Evolutionary conservation across 2,888 invertebrate genomes (phyloP).

Genomic region (Caenorhabditis uteleia): DNA sequence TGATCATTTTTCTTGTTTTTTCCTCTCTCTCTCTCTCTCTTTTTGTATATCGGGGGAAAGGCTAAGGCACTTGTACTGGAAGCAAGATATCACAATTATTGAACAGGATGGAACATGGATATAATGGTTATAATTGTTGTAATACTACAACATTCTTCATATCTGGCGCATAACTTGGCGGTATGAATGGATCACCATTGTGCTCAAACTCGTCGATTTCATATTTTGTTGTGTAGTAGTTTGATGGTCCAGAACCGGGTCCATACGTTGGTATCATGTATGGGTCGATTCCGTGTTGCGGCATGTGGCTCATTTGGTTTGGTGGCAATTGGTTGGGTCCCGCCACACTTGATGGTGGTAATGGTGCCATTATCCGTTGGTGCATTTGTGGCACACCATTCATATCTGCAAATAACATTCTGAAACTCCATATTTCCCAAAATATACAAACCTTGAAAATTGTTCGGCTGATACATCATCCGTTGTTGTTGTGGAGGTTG

Average conservation of each 20-base stretch:
- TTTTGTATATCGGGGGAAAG: not conserved
- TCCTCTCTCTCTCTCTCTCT: not conserved
- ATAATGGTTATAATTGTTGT: conserved; percentile 59
- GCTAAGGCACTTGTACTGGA: conserved; percentile 37
- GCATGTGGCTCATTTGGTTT: conserved; percentile 19
- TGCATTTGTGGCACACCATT: no score
- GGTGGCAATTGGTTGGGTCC: conserved; percentile 13
- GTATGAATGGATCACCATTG: conserved; percentile 65
- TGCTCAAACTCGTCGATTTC: conserved; percentile 37
- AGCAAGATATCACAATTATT: conserved; percentile 35
- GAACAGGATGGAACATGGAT: conserved; percentile 5
- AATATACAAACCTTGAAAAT: no score
- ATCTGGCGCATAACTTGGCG: conserved; percentile 65
- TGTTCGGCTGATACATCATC: conserved; percentile 5
- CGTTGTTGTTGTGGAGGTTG: conserved; percentile 8
- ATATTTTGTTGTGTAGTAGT: conserved; percentile 31
- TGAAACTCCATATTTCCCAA: conserved; percentile 29
- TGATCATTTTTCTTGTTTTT: no score
- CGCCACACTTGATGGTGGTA: not conserved
- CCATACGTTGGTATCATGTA: conserved; percentile 29
- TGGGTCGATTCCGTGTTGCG: conserved; percentile 27
- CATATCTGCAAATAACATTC: no score
- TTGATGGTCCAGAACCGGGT: conserved; percentile 3
- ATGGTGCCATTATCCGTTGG: no score
- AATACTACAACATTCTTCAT: conserved; percentile 66